Percentiles rank a stretch among this genome's conserved stretches.
Evolutionary conservation across 2,888 invertebrate genomes (phyloP).

Genomic region (Andrena minutula): DNA sequence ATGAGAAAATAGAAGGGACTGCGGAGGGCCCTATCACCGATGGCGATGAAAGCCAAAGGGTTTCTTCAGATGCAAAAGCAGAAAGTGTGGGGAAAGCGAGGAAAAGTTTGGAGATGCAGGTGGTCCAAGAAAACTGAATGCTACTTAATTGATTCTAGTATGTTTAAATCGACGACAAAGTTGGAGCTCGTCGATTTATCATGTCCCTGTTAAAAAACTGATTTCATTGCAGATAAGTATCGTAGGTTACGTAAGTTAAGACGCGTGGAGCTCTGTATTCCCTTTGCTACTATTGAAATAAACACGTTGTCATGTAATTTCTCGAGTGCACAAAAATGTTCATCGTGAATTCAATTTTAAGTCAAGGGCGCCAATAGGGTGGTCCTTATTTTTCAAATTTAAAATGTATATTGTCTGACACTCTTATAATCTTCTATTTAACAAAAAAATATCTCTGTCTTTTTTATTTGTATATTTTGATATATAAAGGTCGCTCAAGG

Average conservation of each 20-base stretch:
- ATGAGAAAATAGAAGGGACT: background rate
- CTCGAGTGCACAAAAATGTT: background rate
- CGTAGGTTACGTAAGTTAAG: slow-evolving; percentile 38
- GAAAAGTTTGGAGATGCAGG: slow-evolving; percentile 73
- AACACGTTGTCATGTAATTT: slow-evolving; percentile 35
- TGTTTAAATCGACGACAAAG: background rate
- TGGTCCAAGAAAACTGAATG: slow-evolving; percentile 63
- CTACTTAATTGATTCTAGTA: background rate
- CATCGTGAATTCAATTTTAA: background rate
- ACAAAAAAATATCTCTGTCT: too few relatives aligned
- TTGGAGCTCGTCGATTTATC: background rate
- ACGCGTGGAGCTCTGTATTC: slow-evolving; percentile 20
- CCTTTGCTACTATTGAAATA: slow-evolving; percentile 48
- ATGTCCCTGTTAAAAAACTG: background rate
- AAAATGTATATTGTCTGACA: too few relatives aligned
- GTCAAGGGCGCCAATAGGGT: background rate
- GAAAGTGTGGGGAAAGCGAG: background rate
- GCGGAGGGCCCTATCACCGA: background rate
- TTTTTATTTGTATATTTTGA: too few relatives aligned
- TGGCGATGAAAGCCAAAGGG: background rate
- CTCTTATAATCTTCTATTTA: too few relatives aligned
- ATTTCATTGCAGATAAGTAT: background rate
- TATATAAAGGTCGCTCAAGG: too few relatives aligned
- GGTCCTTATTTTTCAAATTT: too few relatives aligned
- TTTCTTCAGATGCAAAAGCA: background rate